Evolutionary conservation across 2,797 vertebrate species (phyloP), one percentile per base, ranked within the genome.

Genomic region (Poecile montanus): DNA sequence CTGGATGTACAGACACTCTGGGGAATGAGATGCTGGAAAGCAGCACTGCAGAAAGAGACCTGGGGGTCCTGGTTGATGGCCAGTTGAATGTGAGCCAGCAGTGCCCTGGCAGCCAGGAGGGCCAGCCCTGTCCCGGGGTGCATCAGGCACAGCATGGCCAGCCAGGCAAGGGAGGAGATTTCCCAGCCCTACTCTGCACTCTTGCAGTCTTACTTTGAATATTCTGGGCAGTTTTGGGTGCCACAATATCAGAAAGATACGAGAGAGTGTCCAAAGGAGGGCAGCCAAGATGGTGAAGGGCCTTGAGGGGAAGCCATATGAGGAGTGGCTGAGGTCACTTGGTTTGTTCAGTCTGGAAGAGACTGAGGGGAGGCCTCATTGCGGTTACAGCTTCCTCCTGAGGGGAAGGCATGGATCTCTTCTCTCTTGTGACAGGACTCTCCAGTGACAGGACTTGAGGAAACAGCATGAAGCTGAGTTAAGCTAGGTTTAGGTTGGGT

Each of bases 51-150:
- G 42, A 67, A 57, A 48, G 29, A 23, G 40, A 0, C 8, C 6
- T 36, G 26, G 5, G 10, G 2, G 14, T 57, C 40, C 62, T 57
- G 62, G 42, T 48, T 0, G 0, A 14, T 18, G n/a, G 11, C 9
- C 5, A 40, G 14, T 9, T 79, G 18, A 17, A 47, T 12, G 2
- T 42, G 48, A 42, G 30, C 4, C 36, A 76, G 56, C 71, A 78
- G 42, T 56, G 51, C n/a, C 75, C 42, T 66, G 61, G 36, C 36
- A 58, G 36, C 54, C 53, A 58, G 44, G 36, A 50, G 44, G 12
- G 19, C 6, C 34, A 34, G 0, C 11, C 0, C 0, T 42, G 65
- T 60, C 30, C 45, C 42, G 45, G 30, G 13, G 18, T 3, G 4
- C 17, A 44, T 26, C 22, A 44, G 7, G 23, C 19, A 40, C 38